Base-by-base conservation (phyloP, 2,797 vertebrate genomes). In the Dendrocincla tyrannina region DNA sequence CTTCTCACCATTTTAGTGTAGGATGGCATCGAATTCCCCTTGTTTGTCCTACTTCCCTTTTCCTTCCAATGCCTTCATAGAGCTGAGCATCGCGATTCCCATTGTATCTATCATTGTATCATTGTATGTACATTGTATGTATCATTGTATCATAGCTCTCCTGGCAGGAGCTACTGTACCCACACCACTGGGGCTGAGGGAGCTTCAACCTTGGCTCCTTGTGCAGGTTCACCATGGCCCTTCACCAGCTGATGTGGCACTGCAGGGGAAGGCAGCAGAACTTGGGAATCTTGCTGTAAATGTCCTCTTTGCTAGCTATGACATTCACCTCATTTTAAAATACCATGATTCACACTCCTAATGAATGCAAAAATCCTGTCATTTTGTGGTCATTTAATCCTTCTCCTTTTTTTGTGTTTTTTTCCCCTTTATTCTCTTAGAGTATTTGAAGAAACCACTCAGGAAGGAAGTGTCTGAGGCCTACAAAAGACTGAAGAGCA, bases 401-500 rank as follows among this genome's bases (percentile, higher is more conserved):
- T 64, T 92, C 73, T 85, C 14, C 74, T 4, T 39, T 52, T 82
- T 92, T 55, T 59, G 22, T 11, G 6, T 69, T 88, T 88, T 27
- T 77, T 82, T 91, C 3, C 15, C 17, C 81, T 82, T 88, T 62
- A 8, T 94, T 87, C 62, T 95, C 96, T 72, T 73, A 98, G 98
- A 95, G 14, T 93, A 91, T 87, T 22, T 95, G 89, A 98, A 50
- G 97, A 96, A 96, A 23, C 23, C 20, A 19, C 17, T 83, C 24
- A 92, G 77, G 72, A 37, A 1, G 20, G 97, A 98, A 59, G 91
- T 97, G 68, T 63, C 30, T 73, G 97, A 98, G 0, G 97, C 95
- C 81, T 99, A 99, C 94, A 98, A 78, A 97, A 98, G 89, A 91
- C 97, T 99, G 95, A 99, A 99, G 98, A 97, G 98, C 85, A 98